These are phyloP conservation scores for Pogonus chalceus DNA, from an alignment of 1,140 invertebrate genomes.

Conservation along the genomic window DNA sequence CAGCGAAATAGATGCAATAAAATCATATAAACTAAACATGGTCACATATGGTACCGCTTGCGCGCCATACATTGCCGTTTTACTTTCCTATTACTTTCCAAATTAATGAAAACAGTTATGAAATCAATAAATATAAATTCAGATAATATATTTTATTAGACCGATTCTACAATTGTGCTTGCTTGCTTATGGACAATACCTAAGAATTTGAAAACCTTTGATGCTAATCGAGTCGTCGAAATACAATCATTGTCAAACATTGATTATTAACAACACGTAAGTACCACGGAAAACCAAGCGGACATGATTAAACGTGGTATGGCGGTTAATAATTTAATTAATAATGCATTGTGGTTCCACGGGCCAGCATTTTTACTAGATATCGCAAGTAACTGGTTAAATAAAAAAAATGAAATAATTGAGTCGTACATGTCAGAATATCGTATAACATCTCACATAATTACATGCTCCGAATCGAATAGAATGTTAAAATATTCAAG, in stretches of 20 bases:
- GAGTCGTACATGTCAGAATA: too few relatives aligned
- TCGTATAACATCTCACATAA: too few relatives aligned
- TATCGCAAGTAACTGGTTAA: constrained; percentile 15
- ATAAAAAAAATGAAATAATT: too few relatives aligned
- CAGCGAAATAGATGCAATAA: too few relatives aligned
- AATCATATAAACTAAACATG: too few relatives aligned
- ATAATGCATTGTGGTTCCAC: constrained; percentile 24
- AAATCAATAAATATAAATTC: background rate
- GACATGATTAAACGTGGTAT: constrained; percentile 29
- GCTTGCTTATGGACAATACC: constrained; percentile 24
- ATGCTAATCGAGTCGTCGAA: constrained; percentile 28
- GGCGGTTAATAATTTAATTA: constrained; percentile 16
- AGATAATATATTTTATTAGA: constrained; percentile 23
- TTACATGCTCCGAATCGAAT: too few relatives aligned
- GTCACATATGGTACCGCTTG: too few relatives aligned
- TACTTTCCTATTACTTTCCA: constrained; percentile 19
- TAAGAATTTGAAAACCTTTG: constrained; percentile 20
- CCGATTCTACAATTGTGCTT: constrained; percentile 29
- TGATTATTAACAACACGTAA: constrained; percentile 26
- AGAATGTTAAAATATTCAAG: too few relatives aligned
- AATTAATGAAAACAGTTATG: constrained; percentile 15
- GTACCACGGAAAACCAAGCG: constrained; percentile 27
- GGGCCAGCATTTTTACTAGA: too few relatives aligned
- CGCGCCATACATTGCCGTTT: too few relatives aligned
- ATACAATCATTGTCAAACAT: constrained; percentile 23